These are phyloP conservation scores for Sus scrofa DNA, from an alignment of 2,113 vertebrate species.

Conservation along the genomic window DNA sequence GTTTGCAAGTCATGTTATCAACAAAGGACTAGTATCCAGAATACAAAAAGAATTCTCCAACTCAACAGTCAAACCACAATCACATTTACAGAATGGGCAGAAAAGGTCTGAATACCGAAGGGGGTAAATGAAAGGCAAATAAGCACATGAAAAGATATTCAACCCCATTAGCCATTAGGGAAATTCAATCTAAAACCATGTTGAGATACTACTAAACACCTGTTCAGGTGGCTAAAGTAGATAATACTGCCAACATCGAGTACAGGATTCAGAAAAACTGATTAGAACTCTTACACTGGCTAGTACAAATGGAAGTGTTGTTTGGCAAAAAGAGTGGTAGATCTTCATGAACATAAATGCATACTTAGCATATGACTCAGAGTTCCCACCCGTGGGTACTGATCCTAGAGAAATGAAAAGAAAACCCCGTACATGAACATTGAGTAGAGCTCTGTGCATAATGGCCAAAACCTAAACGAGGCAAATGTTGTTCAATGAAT, in stretches of 20 bases:
- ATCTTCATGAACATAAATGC: background rate
- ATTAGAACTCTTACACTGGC: background rate
- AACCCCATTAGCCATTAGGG: background rate
- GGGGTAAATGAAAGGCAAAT: background rate
- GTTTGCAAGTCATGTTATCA: background rate
- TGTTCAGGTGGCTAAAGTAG: background rate
- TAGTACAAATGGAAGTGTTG: background rate
- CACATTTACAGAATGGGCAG: background rate
- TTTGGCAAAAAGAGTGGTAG: too few species aligned
- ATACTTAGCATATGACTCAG: background rate
- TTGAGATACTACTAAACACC: background rate
- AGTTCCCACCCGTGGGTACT: background rate
- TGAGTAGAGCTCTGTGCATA: background rate
- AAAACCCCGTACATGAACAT: background rate
- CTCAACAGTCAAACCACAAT: background rate
- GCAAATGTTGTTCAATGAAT: background rate
- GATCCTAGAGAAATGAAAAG: background rate
- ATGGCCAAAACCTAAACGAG: background rate
- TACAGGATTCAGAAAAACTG: background rate
- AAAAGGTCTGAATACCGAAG: background rate
- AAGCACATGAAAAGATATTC: background rate
- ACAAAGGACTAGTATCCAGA: background rate
- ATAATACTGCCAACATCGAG: background rate
- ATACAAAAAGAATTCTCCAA: background rate
- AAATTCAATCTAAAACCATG: background rate